Percentiles rank a stretch among this genome's conserved stretches.
These are phyloP conservation scores for Timandra comae DNA, from an alignment of 2,888 invertebrate species.

Conservation along the genomic window DNA sequence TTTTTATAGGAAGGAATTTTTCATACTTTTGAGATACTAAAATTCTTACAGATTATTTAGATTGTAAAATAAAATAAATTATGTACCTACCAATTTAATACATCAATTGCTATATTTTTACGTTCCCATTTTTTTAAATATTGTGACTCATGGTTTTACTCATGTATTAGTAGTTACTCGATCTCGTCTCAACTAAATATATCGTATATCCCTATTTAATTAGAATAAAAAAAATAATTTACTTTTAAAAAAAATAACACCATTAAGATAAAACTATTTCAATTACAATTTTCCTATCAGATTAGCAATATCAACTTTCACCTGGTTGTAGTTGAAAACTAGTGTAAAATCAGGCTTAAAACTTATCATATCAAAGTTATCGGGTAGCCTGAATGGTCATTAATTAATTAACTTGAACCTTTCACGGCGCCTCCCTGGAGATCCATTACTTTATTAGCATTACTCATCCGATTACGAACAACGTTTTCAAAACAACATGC, in stretches of 20 bases:
- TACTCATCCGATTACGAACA: slow-evolving; percentile 42
- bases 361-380: slow-evolving; percentile 49
- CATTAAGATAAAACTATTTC: not conserved
- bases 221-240: no score
- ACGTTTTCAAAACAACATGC: slow-evolving; percentile 15
- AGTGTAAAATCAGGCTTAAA: slow-evolving; percentile 32
- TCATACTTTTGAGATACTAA: slow-evolving; percentile 25
- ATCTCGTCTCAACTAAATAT: no score
- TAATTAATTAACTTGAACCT: slow-evolving; percentile 71
- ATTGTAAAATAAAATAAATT: no score
- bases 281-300: not conserved
- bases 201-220: no score
- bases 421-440: slow-evolving; percentile 60
- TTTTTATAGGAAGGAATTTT: slow-evolving; percentile 44
- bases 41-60: no score
- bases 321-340: not conserved
- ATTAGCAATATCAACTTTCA: no score
- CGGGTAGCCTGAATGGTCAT: slow-evolving; percentile 60
- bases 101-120: no score
- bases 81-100: no score
- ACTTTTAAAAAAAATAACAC: not conserved
- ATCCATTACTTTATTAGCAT: slow-evolving; percentile 71
- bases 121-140: no score
- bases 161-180: no score
- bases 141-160: no score